phyloP scores from a whole-genome alignment of 2,888 invertebrate genomes.

The Drosophila falleni region DNA sequence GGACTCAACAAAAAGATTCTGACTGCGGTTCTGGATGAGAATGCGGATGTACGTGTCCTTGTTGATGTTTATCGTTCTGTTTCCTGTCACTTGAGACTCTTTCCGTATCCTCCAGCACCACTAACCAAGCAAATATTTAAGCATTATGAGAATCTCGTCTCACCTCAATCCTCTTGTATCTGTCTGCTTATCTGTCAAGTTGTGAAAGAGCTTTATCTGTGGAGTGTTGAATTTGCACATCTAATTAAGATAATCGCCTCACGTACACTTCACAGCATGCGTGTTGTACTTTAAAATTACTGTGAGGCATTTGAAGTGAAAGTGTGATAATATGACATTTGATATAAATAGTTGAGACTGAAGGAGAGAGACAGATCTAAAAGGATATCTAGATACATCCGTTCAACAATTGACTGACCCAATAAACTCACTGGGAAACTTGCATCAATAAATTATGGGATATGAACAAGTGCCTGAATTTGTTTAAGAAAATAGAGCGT shows the following conservation, averaged over 20 bases:
- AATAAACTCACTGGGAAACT: neutral
- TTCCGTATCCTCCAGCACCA: neutral
- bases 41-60: constrained; percentile 21
- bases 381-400: neutral
- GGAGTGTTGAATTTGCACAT: constrained; percentile 43
- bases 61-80: constrained; percentile 31
- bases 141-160: constrained; percentile 35
- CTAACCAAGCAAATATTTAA: constrained; percentile 61
- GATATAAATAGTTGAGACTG: neutral
- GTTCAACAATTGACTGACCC: neutral
- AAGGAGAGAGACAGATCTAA: too few relatives aligned
- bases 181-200: constrained; percentile 30
- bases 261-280: constrained; percentile 34
- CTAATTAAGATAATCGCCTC: constrained; percentile 56
- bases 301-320: constrained; percentile 12
- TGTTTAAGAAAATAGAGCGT: neutral
- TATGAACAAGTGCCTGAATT: neutral
- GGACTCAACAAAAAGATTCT: constrained; percentile 24
- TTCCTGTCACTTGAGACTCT: constrained; percentile 20
- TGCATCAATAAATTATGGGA: neutral
- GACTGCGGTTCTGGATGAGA: constrained; percentile 18
- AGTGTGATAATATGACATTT: constrained; percentile 26
- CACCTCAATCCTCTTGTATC: neutral
- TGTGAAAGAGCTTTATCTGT: constrained; percentile 33
- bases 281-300: constrained; percentile 26